Evolutionary conservation across 2,113 vertebrate genomes (phyloP).

Genomic region (Atractosteus spatula): DNA sequence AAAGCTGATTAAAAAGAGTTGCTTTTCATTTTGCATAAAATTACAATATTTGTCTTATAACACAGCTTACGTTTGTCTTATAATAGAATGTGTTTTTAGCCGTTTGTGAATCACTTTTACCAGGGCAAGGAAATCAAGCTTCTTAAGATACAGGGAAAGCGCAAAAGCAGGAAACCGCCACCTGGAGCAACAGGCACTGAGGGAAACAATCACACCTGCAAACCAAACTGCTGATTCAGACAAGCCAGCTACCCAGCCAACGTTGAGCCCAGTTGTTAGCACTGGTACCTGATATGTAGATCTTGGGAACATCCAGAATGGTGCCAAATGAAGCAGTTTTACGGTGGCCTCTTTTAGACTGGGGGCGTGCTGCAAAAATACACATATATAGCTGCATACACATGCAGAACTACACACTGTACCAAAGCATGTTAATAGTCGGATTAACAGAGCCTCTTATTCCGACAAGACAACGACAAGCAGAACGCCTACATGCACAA

Average conservation of each 20-base stretch:
- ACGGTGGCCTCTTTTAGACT: slow-evolving; percentile 98
- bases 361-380: slow-evolving; percentile 92
- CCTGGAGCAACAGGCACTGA: slow-evolving; percentile 80
- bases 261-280: slow-evolving; percentile 43
- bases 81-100: too few species aligned
- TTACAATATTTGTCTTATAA: too few species aligned
- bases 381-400: slow-evolving; percentile 86
- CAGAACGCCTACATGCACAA: slow-evolving; percentile 68
- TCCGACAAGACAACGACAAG: slow-evolving; percentile 50
- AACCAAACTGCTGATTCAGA: slow-evolving; percentile 32
- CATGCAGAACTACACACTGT: slow-evolving; percentile 84
- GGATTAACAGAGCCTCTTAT: background rate
- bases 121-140: too few species aligned
- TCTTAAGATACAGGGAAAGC: too few species aligned
- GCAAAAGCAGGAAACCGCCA: background rate
- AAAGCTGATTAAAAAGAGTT: too few species aligned
- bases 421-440: slow-evolving; percentile 64
- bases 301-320: slow-evolving; percentile 99
- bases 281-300: slow-evolving; percentile 97
- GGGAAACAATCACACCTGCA: slow-evolving; percentile 22
- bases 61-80: too few species aligned
- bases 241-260: slow-evolving; percentile 40
- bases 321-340: slow-evolving; percentile 99
- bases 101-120: too few species aligned
- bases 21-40: too few species aligned